phyloP scores from a whole-genome alignment of 2,113 vertebrate species.

The Osmerus eperlanus region DNA sequence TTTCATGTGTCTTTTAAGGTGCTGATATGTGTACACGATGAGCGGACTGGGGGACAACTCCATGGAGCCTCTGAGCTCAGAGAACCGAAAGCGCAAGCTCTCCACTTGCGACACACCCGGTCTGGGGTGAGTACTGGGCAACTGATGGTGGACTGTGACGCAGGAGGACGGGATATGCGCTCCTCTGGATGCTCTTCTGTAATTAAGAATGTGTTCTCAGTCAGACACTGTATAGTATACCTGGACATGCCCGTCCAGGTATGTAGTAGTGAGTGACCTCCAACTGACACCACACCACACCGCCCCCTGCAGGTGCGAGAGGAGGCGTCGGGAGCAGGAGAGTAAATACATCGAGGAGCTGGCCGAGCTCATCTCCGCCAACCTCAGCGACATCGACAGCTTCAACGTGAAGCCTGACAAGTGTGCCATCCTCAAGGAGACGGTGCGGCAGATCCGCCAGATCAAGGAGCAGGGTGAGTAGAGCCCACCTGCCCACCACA shows the following conservation, averaged over 20 bases:
- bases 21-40: conserved; percentile 85
- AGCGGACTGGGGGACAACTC: conserved; percentile 90
- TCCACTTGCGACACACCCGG: conserved; percentile 84
- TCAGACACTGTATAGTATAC: too few species aligned
- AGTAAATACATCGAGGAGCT: conserved; percentile 97
- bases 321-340: conserved; percentile 95
- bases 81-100: conserved; percentile 87
- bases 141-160: too few species aligned
- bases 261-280: not conserved
- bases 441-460: conserved; percentile 95
- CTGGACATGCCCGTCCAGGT: not conserved
- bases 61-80: conserved; percentile 83
- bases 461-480: conserved; percentile 96
- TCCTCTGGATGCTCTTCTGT: too few species aligned
- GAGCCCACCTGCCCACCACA: not conserved
- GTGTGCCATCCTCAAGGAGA: conserved; percentile 98
- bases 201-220: too few species aligned
- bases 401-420: conserved; percentile 99
- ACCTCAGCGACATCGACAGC: conserved; percentile 95
- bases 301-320: conserved; percentile 78
- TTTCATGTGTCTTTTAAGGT: conserved; percentile 66
- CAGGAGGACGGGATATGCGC: too few species aligned
- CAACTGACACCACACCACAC: not conserved
- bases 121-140: conserved; percentile 72
- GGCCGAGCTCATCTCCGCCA: conserved; percentile 96